A percentile compares a stretch with the other conserved stretches of the same genome.
phyloP scores from a whole-genome alignment of 1,140 invertebrate genomes.

The Chrysomallon squamiferum region DNA sequence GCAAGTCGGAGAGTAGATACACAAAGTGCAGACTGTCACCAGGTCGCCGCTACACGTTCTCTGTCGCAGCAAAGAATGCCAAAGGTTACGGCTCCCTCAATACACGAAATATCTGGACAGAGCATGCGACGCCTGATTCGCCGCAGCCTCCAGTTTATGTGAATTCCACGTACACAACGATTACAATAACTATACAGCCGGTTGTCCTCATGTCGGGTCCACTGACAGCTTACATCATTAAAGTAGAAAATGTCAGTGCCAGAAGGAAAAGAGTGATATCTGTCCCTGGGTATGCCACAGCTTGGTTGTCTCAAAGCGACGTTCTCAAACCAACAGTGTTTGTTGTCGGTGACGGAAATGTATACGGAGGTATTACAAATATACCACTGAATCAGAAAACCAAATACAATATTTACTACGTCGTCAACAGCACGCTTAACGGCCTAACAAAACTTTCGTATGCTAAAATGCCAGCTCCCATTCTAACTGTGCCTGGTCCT shows the following conservation, averaged over 20 bases:
- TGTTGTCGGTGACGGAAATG: conserved; percentile 37
- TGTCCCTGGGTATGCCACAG: conserved; percentile 31
- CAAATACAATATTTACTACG: conserved; percentile 45
- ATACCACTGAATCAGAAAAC: conserved; percentile 25
- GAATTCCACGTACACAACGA: conserved; percentile 31
- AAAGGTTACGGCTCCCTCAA: conserved; percentile 17
- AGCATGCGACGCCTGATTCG: conserved; percentile 22
- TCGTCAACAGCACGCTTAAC: conserved; percentile 42
- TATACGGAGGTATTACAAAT: conserved; percentile 41
- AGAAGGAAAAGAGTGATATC: conserved; percentile 7
- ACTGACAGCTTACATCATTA: conserved; percentile 34
- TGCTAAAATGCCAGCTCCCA: conserved; percentile 21
- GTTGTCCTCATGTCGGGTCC: conserved; percentile 31
- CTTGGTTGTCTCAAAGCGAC: conserved; percentile 26
- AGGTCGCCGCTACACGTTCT: conserved; percentile 30
- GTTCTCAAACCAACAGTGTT: conserved; percentile 26
- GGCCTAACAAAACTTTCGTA: conserved; percentile 40
- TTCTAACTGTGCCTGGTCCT: conserved; percentile 17
- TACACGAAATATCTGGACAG: conserved; percentile 13
- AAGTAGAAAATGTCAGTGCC: conserved; percentile 28
- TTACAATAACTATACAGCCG: conserved; percentile 38
- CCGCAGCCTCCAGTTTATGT: conserved; percentile 31
- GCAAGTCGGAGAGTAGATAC: not conserved
- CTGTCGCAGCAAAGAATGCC: conserved; percentile 21
- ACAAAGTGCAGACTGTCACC: conserved; percentile 24